phyloP scores from a whole-genome alignment of 2,888 invertebrate species.

The Heliconius sara region DNA sequence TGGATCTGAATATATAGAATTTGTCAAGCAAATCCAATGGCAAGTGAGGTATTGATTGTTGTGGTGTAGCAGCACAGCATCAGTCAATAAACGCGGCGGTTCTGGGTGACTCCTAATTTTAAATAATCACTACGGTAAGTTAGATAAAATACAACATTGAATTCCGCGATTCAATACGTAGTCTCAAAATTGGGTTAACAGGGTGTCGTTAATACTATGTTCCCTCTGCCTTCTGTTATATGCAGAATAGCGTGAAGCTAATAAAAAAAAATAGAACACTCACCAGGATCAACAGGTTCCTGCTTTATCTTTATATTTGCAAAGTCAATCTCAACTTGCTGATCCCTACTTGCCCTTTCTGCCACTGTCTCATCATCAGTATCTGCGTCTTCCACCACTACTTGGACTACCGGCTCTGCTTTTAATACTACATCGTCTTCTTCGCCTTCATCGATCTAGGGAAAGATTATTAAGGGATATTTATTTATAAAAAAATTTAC shows the following conservation, averaged over 20 bases:
- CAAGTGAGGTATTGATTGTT: too few relatives aligned
- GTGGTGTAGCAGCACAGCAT: too few relatives aligned
- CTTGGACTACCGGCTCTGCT: slow-evolving; percentile 86
- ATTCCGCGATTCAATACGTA: not conserved
- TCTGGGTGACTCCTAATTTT: too few relatives aligned
- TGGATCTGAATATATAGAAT: too few relatives aligned
- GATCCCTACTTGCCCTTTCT: slow-evolving; percentile 63
- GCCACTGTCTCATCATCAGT: slow-evolving; percentile 82
- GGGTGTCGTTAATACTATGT: not conserved
- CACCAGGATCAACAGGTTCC: slow-evolving; percentile 87
- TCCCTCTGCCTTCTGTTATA: not conserved
- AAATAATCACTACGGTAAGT: not conserved
- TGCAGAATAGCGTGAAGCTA: not conserved
- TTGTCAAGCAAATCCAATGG: too few relatives aligned
- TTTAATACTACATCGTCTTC: slow-evolving; percentile 89
- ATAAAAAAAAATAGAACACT: slow-evolving; percentile 39
- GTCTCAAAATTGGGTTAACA: not conserved
- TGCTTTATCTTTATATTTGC: slow-evolving; percentile 86
- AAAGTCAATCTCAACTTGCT: slow-evolving; percentile 63
- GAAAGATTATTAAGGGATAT: too few relatives aligned
- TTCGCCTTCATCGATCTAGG: slow-evolving; percentile 69
- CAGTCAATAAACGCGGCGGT: too few relatives aligned
- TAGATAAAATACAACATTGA: not conserved
- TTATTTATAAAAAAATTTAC: too few relatives aligned
- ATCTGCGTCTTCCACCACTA: slow-evolving; percentile 86